phyloP scores from a whole-genome alignment of 2,888 invertebrate genomes.

The Nemotelus nigrinus region DNA sequence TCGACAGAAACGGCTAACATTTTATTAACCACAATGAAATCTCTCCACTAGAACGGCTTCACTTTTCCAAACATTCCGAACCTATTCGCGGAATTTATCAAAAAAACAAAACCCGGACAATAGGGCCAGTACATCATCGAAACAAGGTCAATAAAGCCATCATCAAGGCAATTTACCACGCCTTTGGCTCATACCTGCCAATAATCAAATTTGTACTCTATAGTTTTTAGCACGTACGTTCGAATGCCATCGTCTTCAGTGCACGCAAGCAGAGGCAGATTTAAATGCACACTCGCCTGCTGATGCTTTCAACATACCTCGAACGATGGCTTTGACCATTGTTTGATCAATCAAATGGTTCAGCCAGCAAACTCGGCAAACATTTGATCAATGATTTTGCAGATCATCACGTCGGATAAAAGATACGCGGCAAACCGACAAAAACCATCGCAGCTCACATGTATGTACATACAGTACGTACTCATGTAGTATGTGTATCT shows the following conservation, averaged over 20 bases:
- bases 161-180: not conserved
- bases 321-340: too few relatives aligned
- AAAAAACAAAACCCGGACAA: not conserved
- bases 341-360: not conserved
- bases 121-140: not conserved
- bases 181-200: not conserved
- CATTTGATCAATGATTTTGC: not conserved
- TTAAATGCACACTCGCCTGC: not conserved
- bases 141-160: conserved; percentile 33
- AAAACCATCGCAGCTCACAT: not conserved
- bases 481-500: not conserved
- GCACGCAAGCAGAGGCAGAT: not conserved
- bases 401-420: conserved; percentile 4
- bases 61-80: not conserved
- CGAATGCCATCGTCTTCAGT: not conserved
- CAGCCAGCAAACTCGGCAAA: conserved; percentile 1
- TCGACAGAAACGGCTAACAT: too few relatives aligned
- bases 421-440: not conserved
- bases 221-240: conserved; percentile 15
- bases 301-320: not conserved
- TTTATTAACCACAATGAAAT: too few relatives aligned
- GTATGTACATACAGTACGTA: too few relatives aligned
- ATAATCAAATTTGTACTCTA: conserved; percentile 25
- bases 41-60: not conserved
- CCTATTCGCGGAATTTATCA: not conserved